Conservation (phyloP, 2,113 vertebrate genomes). For the Phyllostomus hastatus region DNA sequence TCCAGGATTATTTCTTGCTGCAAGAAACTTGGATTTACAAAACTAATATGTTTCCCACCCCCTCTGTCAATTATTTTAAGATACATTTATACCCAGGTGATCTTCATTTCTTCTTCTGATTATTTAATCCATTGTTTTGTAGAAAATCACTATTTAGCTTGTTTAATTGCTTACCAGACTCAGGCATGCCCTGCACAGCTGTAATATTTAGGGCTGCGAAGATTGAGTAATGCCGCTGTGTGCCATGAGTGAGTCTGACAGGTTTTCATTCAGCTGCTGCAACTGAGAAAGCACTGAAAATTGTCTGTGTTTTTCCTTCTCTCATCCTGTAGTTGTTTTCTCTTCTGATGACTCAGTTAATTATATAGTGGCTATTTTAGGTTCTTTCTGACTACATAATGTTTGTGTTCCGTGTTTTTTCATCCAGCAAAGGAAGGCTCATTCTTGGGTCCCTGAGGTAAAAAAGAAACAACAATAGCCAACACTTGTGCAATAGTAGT, state of each 20-base stretch:
- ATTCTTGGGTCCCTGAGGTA: not conserved
- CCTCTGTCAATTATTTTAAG: not conserved
- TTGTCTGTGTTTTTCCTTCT: slow-evolving; percentile 1
- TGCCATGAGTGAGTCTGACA: not conserved
- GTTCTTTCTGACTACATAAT: slow-evolving; percentile 3
- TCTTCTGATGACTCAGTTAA: slow-evolving; percentile 44
- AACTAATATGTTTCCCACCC: not conserved
- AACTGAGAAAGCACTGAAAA: not conserved
- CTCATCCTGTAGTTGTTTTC: not conserved
- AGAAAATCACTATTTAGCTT: not conserved
- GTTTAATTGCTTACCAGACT: not conserved
- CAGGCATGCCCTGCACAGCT: not conserved
- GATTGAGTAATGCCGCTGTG: not conserved
- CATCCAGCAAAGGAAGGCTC: not conserved
- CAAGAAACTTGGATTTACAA: not conserved
- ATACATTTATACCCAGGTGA: not conserved
- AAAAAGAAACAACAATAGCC: not conserved
- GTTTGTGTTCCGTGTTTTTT: slow-evolving; percentile 9
- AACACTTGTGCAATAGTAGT: not conserved
- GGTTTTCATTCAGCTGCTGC: not conserved
- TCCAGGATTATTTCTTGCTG: not conserved
- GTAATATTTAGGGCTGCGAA: not conserved
- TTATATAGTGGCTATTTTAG: slow-evolving; percentile 52
- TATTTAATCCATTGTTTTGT: not conserved
- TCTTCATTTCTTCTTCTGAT: not conserved